phyloP scores from a whole-genome alignment of 1,140 invertebrate genomes.

The Hirudo medicinalis region DNA sequence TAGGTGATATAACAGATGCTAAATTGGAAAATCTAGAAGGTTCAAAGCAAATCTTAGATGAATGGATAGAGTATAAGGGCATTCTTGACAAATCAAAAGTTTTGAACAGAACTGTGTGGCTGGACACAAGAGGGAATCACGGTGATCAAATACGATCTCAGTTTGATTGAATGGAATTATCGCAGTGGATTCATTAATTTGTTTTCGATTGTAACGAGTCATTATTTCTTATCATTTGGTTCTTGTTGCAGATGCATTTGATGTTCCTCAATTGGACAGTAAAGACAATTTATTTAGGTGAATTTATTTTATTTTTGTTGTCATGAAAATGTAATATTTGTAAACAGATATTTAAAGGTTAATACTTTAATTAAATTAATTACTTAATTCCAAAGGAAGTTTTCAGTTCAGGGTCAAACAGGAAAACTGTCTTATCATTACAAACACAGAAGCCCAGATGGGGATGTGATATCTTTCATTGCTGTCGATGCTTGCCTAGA shows the following conservation, averaged over 20 bases:
- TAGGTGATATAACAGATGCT: conserved; percentile 79
- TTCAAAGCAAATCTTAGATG: conserved; percentile 64
- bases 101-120: conserved; percentile 59
- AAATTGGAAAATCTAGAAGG: conserved; percentile 63
- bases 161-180: not conserved
- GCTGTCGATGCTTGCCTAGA: conserved; percentile 70
- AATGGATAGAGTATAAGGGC: conserved; percentile 69
- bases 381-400: conserved; percentile 46
- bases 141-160: conserved; percentile 46
- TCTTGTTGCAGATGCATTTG: conserved; percentile 69
- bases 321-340: not conserved
- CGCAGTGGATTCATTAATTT: too few relatives aligned
- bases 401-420: conserved; percentile 60
- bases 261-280: conserved; percentile 55
- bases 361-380: conserved; percentile 9
- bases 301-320: not conserved
- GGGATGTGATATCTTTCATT: conserved; percentile 60
- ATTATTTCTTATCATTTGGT: conserved; percentile 17
- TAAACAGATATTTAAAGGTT: not conserved
- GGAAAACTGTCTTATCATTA: conserved; percentile 64
- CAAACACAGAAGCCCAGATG: conserved; percentile 44
- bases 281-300: conserved; percentile 59
- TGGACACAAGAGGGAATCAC: conserved; percentile 88
- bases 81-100: conserved; percentile 57
- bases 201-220: too few relatives aligned